Evolutionary conservation across 2,888 invertebrate species (phyloP).

Genomic region (Acleris cristana): DNA sequence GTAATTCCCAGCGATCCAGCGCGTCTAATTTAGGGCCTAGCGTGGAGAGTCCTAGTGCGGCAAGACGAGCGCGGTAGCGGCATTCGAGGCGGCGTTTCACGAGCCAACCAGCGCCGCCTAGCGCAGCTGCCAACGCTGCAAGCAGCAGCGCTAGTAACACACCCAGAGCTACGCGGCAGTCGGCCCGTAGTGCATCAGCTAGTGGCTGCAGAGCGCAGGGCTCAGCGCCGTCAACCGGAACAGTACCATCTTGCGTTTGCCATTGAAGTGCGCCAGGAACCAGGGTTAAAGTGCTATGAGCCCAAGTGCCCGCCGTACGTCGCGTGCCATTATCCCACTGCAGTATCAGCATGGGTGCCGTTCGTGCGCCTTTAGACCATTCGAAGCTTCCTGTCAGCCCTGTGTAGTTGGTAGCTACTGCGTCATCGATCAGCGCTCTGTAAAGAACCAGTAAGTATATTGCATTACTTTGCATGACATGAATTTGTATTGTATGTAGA

Average conservation of each 20-base stretch:
- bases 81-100: constrained; percentile 65
- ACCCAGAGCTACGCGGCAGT: constrained; percentile 89
- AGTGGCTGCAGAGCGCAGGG: constrained; percentile 88
- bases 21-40: constrained; percentile 58
- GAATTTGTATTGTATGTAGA: too few species aligned
- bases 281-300: constrained; percentile 86
- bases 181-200: constrained; percentile 86
- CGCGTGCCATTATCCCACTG: constrained; percentile 83
- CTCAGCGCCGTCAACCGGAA: constrained; percentile 88
- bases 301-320: constrained; percentile 9
- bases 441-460: neutral
- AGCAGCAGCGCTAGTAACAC: constrained; percentile 54
- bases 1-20: constrained; percentile 94
- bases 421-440: constrained; percentile 57
- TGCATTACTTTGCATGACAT: too few species aligned
- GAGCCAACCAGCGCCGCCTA: constrained; percentile 56
- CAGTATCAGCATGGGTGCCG: constrained; percentile 70
- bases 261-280: constrained; percentile 87
- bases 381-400: constrained; percentile 66
- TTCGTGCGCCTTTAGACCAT: constrained; percentile 53
- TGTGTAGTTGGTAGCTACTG: constrained; percentile 47
- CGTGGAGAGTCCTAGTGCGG: constrained; percentile 63
- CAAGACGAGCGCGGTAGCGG: constrained; percentile 61
- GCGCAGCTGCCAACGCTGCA: constrained; percentile 52
- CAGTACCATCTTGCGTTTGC: constrained; percentile 83